Conservation (phyloP, 2,113 vertebrate species). For the Sula dactylatra region DNA sequence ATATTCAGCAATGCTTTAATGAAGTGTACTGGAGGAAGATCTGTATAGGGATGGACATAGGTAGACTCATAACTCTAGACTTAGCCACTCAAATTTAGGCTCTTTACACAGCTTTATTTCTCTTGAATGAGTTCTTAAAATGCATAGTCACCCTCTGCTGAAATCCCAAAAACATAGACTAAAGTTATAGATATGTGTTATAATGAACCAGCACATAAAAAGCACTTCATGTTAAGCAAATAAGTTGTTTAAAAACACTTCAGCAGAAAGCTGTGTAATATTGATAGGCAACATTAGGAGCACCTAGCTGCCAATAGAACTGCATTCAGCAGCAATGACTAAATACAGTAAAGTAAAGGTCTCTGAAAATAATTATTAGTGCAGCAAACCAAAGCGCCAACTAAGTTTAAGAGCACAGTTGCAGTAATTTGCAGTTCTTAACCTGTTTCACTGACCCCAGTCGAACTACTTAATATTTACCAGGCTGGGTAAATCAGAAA, state of each 20-base stretch:
- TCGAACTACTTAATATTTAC: background rate
- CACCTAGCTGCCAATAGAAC: background rate
- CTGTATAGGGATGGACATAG: background rate
- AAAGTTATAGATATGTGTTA: background rate
- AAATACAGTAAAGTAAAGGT: background rate
- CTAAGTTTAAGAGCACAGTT: background rate
- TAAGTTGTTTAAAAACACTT: background rate
- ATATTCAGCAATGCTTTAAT: background rate
- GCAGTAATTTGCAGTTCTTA: background rate
- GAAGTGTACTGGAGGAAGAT: background rate
- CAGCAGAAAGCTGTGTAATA: background rate
- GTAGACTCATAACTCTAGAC: background rate
- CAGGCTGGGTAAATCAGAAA: background rate
- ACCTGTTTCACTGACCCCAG: background rate
- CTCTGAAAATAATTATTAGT: background rate
- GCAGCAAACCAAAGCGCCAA: background rate
- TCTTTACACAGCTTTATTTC: background rate
- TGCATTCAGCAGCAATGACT: background rate
- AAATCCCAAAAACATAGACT: background rate
- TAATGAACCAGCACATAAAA: background rate
- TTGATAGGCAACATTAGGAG: background rate
- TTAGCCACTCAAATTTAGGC: background rate
- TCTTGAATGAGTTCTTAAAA: background rate
- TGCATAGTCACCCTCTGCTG: background rate
- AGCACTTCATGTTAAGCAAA: background rate